phyloP scores from a whole-genome alignment of 1,140 invertebrate species.

The Lamellibrachia luymesi region DNA sequence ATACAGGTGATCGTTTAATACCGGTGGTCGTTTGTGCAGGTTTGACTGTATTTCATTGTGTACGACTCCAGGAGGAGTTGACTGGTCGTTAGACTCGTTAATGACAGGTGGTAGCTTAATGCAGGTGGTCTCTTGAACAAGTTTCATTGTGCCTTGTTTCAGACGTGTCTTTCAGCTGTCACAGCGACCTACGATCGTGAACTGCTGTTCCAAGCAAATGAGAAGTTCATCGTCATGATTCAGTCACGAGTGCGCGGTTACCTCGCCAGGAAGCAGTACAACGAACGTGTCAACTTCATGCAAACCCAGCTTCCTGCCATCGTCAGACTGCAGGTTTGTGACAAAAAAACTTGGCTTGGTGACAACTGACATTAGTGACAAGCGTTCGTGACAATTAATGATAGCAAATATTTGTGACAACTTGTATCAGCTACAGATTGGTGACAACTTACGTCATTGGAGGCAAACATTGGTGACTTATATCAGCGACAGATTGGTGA shows the following conservation, averaged over 20 bases:
- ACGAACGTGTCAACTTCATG: conserved; percentile 59
- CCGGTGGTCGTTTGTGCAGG: no score
- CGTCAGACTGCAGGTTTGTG: conserved; percentile 61
- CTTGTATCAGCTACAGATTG: no score
- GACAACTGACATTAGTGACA: not conserved
- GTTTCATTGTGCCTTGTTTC: not conserved
- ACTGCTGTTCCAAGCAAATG: conserved; percentile 51
- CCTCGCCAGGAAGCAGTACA: conserved; percentile 62
- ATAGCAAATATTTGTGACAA: conserved; percentile 1
- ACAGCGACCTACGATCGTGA: conserved; percentile 50
- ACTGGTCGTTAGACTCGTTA: no score
- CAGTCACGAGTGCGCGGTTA: conserved; percentile 69
- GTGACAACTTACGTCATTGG: not conserved
- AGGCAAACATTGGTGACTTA: not conserved
- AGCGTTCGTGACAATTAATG: not conserved
- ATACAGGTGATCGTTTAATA: no score
- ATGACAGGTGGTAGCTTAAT: no score
- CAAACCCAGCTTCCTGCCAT: conserved; percentile 61
- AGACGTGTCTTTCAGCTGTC: conserved; percentile 50
- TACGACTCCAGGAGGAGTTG: no score
- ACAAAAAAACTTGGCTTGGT: not conserved
- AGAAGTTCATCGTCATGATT: conserved; percentile 57
- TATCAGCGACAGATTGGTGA: not conserved
- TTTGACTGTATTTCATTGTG: no score
- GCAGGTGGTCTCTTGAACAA: no score